These are phyloP conservation scores for Sebastes steindachneri DNA, from an alignment of 2,797 vertebrate species.

Conservation along the genomic window DNA sequence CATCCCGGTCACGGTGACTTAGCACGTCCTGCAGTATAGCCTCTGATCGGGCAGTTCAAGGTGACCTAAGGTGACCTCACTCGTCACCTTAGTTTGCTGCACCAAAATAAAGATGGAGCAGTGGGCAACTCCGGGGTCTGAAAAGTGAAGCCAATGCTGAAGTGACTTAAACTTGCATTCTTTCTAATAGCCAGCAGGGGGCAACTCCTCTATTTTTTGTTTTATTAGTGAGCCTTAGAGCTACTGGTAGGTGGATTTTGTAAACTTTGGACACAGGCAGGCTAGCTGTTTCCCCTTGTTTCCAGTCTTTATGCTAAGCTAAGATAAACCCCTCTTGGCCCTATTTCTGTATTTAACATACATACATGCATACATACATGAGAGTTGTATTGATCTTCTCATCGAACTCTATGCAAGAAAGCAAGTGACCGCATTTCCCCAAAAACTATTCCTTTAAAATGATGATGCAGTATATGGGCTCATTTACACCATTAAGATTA, in stretches of 20 bases:
- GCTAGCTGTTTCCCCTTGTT: not conserved
- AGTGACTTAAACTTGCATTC: too few species aligned
- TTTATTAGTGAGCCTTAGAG: not conserved
- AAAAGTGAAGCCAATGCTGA: too few species aligned
- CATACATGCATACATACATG: not conserved
- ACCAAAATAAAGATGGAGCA: not conserved
- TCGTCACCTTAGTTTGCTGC: not conserved
- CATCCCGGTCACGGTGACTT: not conserved
- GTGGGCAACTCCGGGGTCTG: too few species aligned
- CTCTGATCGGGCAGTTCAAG: not conserved
- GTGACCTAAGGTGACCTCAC: not conserved
- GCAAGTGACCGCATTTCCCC: not conserved
- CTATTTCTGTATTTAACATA: too few species aligned
- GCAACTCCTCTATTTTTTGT: too few species aligned
- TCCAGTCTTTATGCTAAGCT: not conserved
- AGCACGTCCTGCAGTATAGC: not conserved
- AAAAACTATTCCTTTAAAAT: not conserved
- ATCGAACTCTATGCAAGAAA: not conserved
- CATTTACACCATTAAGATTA: not conserved
- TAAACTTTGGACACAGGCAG: not conserved
- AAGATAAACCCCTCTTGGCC: too few species aligned
- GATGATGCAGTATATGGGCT: not conserved
- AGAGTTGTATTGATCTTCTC: not conserved
- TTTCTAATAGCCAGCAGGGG: too few species aligned
- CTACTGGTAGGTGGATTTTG: not conserved